Evolutionary conservation across 2,797 vertebrate species (phyloP), one percentile per base, ranked within the genome.

Genomic region (Spatula clypeata): DNA sequence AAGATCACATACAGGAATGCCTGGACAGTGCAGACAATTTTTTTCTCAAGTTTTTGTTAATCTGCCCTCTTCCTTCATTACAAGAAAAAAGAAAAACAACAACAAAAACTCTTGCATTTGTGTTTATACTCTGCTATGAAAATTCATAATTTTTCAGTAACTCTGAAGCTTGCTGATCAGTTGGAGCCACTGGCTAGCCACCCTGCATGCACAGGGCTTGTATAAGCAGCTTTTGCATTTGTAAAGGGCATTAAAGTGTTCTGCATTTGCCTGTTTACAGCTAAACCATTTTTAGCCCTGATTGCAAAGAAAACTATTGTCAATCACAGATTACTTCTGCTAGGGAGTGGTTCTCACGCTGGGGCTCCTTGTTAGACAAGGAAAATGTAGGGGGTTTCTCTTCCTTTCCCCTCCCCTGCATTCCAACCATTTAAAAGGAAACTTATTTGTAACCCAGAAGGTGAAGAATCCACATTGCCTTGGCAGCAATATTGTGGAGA

Each of bases 371-470:
- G 65, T 91, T 61, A 96, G 82, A 61, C 90, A 80, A 72, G 93
- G 75, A 75, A 32, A 86, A 87, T 80, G 93, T 36, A 40, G 65
- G 54, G 72, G 72, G 82, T 12, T 86, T 94, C 85, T 75, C 60
- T 94, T 94, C 85, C 65, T 90, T 93, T 90, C 79, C 65, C 72
- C 82, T 88, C 61, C 65, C 61, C 57, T 93, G 85, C 93, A 93
- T 97, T 94, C 95, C 90, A 86, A 27, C 72, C 86, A 16, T 75
- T 90, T 91, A 61, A 91, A 93, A 88, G 88, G 82, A 83, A 83
- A 86, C 57, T 85, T 94, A 64, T 4, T 94, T 94, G 91, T 89
- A 88, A 86, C 82, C 54, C 74, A 85, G 67, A 94, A 93, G 81
- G 67, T 72, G 77, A 75, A 73, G 77, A 92, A 88, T 75, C 91